Conservation (phyloP, 1,140 invertebrate genomes). For the Micrasema longulum region DNA sequence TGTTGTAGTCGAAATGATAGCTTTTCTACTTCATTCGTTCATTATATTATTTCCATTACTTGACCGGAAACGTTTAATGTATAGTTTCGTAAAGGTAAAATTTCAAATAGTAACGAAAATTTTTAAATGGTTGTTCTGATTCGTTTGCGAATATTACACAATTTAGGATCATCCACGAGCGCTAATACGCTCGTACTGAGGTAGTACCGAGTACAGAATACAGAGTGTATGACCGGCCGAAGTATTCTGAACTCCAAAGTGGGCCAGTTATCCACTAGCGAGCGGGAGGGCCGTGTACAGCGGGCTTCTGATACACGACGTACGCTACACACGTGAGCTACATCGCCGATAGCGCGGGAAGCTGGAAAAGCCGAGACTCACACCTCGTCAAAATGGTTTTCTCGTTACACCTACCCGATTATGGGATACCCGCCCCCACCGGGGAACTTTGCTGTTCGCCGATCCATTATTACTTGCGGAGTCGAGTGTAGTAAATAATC, state of each 20-base stretch:
- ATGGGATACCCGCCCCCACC: background rate
- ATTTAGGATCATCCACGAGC: too few relatives aligned
- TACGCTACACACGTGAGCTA: background rate
- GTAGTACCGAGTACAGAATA: background rate
- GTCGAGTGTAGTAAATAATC: slow-evolving; percentile 14
- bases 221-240: slow-evolving; percentile 17
- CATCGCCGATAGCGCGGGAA: slow-evolving; percentile 2
- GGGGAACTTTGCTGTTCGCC: background rate
- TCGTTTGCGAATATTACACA: too few relatives aligned
- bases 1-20: slow-evolving; percentile 22
- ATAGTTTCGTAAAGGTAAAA: too few relatives aligned
- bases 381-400: slow-evolving; percentile 8
- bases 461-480: background rate
- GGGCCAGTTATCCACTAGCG: slow-evolving; percentile 30
- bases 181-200: background rate
- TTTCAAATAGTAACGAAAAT: too few relatives aligned
- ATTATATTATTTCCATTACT: background rate
- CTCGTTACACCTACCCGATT: background rate
- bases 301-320: too few relatives aligned
- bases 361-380: slow-evolving; percentile 4
- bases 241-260: slow-evolving; percentile 29
- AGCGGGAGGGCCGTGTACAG: slow-evolving; percentile 1
- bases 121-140: too few relatives aligned
- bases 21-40: slow-evolving; percentile 4
- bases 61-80: too few relatives aligned